Conservation (phyloP, 2,113 vertebrate species). For the Nyctibius bracteatus region DNA sequence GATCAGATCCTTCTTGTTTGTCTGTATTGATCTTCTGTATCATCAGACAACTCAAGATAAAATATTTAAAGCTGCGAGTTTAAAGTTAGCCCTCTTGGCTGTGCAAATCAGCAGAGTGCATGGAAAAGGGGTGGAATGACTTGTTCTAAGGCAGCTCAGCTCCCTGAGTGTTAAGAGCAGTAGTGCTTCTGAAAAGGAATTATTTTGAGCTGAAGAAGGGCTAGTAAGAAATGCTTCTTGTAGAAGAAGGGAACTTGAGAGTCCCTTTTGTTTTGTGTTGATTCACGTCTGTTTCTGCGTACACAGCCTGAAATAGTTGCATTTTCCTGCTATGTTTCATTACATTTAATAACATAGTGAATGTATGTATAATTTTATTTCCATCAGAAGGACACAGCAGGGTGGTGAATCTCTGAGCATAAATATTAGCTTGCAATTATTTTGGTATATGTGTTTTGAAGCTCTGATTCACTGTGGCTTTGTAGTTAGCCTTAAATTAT, state of each 20-base stretch:
- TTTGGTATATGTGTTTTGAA: neutral
- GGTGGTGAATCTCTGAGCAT: neutral
- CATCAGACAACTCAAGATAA: neutral
- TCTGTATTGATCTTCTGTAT: neutral
- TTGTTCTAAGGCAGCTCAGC: neutral
- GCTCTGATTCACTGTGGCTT: neutral
- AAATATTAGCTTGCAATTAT: neutral
- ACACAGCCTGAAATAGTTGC: neutral
- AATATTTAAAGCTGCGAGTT: neutral
- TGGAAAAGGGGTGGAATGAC: neutral
- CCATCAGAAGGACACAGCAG: neutral
- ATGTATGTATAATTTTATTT: neutral
- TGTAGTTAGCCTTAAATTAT: neutral
- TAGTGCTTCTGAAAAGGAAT: neutral
- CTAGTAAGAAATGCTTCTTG: neutral
- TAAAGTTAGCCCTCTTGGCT: neutral
- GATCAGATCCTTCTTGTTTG: neutral
- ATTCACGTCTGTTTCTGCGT: neutral
- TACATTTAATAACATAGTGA: constrained; percentile 2
- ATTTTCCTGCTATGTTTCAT: neutral
- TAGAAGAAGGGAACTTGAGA: neutral
- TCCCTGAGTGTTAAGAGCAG: neutral
- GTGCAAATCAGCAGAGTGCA: neutral
- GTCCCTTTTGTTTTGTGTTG: neutral
- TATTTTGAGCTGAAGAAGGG: neutral